phyloP scores from a whole-genome alignment of 1,140 invertebrate species.

The Drosophila insularis region DNA sequence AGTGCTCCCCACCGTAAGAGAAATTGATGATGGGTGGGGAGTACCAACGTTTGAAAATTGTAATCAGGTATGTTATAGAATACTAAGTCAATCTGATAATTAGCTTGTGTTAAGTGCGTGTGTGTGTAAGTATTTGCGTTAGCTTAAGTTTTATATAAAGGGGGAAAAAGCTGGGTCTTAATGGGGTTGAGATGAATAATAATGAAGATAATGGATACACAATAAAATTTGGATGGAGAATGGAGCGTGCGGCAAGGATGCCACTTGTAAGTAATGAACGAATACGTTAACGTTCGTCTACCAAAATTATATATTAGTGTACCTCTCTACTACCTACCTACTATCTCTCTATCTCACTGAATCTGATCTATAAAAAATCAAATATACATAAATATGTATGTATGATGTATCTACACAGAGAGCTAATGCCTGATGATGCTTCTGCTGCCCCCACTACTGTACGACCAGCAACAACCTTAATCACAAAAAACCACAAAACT shows the following conservation, averaged over 20 bases:
- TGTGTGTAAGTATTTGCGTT: conserved; percentile 51
- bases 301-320: conserved; percentile 67
- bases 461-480: conserved; percentile 38
- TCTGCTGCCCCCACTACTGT: conserved; percentile 33
- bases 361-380: conserved; percentile 36
- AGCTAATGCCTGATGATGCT: conserved; percentile 44
- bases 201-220: conserved; percentile 15
- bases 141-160: conserved; percentile 63
- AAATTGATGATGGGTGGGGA: neutral
- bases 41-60: conserved; percentile 34
- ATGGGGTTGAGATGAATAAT: conserved; percentile 27
- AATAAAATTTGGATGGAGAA: conserved; percentile 13
- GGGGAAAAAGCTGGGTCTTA: conserved; percentile 32
- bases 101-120: conserved; percentile 59
- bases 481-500: conserved; percentile 22
- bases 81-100: conserved; percentile 69
- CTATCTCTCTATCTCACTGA: conserved; percentile 58
- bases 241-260: conserved; percentile 72
- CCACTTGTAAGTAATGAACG: conserved; percentile 75
- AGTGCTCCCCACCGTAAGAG: conserved; percentile 24
- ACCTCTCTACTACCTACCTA: conserved; percentile 51
- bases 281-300: conserved; percentile 45
- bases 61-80: conserved; percentile 65
- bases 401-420: conserved; percentile 52
- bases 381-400: conserved; percentile 13